A percentile compares a stretch with the other conserved stretches of the same genome.
phyloP scores from a whole-genome alignment of 2,797 vertebrate genomes.

The Melanotaenia nigrans region DNA sequence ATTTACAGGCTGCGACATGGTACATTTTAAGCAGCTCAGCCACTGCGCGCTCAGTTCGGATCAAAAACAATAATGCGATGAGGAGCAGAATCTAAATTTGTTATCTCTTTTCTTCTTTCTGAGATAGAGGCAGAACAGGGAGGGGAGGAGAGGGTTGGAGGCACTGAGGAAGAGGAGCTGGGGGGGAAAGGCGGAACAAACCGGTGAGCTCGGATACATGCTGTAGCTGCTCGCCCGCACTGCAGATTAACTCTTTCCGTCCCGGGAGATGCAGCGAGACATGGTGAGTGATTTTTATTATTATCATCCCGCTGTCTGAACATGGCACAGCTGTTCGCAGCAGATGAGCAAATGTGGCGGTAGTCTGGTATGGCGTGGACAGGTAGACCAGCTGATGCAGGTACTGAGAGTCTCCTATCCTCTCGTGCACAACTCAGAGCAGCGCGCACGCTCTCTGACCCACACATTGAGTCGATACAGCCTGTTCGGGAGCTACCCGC shows the following conservation, averaged over 20 bases:
- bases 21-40: neutral
- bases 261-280: slow-evolving; percentile 68
- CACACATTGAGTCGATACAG: slow-evolving; percentile 9
- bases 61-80: slow-evolving; percentile 28
- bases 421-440: slow-evolving; percentile 13
- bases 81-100: slow-evolving; percentile 52
- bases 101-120: slow-evolving; percentile 68
- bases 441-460: slow-evolving; percentile 18
- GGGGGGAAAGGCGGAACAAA: slow-evolving; percentile 81
- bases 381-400: slow-evolving; percentile 54
- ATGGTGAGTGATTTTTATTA: slow-evolving; percentile 72
- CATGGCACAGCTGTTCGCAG: slow-evolving; percentile 19
- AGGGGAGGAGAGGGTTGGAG: slow-evolving; percentile 37
- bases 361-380: slow-evolving; percentile 19
- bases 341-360: neutral
- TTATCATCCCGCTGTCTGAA: slow-evolving; percentile 18
- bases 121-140: slow-evolving; percentile 59
- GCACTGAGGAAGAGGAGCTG: slow-evolving; percentile 41
- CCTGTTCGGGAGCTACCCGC: slow-evolving; percentile 62
- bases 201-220: slow-evolving; percentile 84
- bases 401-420: slow-evolving; percentile 41
- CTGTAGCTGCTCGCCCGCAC: slow-evolving; percentile 85
- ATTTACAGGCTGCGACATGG: neutral
- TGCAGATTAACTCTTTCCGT: slow-evolving; percentile 85
- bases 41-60: slow-evolving; percentile 1